A percentile compares a stretch with the other conserved stretches of the same genome.
Evolutionary conservation across 2,888 invertebrate genomes (phyloP).

Genomic region (Ischnus inquisitorius): DNA sequence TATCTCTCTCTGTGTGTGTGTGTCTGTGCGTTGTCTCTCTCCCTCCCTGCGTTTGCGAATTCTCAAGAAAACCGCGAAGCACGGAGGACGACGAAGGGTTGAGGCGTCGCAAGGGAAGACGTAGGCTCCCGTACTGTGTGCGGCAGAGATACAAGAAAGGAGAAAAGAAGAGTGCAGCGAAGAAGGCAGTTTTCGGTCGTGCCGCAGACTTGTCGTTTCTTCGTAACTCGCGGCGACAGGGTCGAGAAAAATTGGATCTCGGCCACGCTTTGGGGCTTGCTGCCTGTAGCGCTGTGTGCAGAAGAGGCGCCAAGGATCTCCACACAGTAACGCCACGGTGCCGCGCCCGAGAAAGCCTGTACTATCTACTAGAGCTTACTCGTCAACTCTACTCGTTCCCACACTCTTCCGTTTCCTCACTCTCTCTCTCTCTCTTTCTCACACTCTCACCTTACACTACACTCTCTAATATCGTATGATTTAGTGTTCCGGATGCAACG

Average conservation of each 20-base stretch:
- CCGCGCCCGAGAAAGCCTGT: slow-evolving; percentile 2
- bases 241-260: slow-evolving; percentile 83
- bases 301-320: slow-evolving; percentile 61
- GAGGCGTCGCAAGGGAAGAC: slow-evolving; percentile 30
- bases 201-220: slow-evolving; percentile 75
- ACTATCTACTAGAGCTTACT: slow-evolving; percentile 12
- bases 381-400: slow-evolving; percentile 19
- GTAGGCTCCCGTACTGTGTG: slow-evolving; percentile 25
- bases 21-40: background rate
- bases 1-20: background rate
- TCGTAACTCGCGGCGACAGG: slow-evolving; percentile 83
- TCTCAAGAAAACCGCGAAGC: slow-evolving; percentile 34
- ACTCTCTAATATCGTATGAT: slow-evolving; percentile 84
- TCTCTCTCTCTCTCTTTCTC: slow-evolving; percentile 14
- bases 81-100: slow-evolving; percentile 32
- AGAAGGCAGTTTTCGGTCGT: slow-evolving; percentile 13
- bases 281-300: slow-evolving; percentile 29
- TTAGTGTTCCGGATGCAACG: slow-evolving; percentile 82
- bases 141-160: slow-evolving; percentile 22
- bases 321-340: slow-evolving; percentile 38
- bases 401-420: slow-evolving; percentile 18
- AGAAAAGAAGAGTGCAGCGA: slow-evolving; percentile 21
- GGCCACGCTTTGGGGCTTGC: slow-evolving; percentile 60
- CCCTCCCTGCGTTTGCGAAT: slow-evolving; percentile 10
- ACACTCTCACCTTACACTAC: slow-evolving; percentile 58